Evolutionary conservation across 2,113 vertebrate species (phyloP).

Genomic region (Nerophis ophidion): DNA sequence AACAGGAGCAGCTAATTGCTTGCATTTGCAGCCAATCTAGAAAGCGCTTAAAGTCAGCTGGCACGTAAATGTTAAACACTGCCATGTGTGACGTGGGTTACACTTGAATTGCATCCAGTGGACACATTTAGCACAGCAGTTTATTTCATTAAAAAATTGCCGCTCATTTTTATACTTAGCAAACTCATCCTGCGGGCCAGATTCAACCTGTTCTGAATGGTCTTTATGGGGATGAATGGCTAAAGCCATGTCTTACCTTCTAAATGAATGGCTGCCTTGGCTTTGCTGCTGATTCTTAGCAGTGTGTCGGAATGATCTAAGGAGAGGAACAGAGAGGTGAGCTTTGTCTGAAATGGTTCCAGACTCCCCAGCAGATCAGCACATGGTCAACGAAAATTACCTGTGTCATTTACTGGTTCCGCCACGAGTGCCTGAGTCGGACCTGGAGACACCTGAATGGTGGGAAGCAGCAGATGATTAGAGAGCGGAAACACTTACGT

Average conservation of each 20-base stretch:
- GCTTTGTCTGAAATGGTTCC: constrained; percentile 10
- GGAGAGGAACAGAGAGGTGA: constrained; percentile 18
- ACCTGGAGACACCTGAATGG: constrained; percentile 17
- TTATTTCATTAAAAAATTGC: no score
- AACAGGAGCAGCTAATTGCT: no score
- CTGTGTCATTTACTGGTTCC: constrained; percentile 19
- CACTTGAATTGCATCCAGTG: no score
- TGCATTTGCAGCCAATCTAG: no score
- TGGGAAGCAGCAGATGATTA: neutral
- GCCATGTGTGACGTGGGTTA: no score
- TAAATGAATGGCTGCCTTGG: constrained; percentile 71
- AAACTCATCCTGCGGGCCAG: no score
- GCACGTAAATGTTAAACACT: no score
- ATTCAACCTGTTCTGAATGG: neutral
- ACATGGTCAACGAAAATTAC: constrained; percentile 22
- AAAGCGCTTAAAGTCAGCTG: no score
- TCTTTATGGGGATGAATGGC: no score
- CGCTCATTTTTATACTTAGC: no score
- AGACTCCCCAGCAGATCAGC: constrained; percentile 1
- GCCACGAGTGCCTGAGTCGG: constrained; percentile 9
- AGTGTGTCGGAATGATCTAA: constrained; percentile 49
- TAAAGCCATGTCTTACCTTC: constrained; percentile 58
- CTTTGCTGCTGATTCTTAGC: constrained; percentile 46
- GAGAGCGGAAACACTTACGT: neutral
- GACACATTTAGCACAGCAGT: no score